phyloP scores from a whole-genome alignment of 2,113 vertebrate genomes.

The Misgurnus anguillicaudatus region DNA sequence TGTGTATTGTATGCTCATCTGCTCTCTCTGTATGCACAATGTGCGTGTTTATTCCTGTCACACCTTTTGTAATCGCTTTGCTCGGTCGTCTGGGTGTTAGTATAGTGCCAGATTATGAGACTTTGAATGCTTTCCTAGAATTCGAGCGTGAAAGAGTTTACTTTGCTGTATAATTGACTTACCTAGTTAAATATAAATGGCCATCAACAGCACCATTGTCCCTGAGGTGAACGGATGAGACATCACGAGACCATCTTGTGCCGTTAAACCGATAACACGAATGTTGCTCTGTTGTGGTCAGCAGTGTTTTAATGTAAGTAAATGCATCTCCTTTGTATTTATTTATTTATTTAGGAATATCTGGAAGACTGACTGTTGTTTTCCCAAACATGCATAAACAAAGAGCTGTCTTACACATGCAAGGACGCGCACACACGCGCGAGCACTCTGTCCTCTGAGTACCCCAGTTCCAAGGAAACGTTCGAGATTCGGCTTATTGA shows the following conservation, averaged over 20 bases:
- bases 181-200: constrained; percentile 41
- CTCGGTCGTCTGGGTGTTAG: neutral
- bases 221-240: constrained; percentile 11
- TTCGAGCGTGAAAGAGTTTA: constrained; percentile 21
- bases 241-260: neutral
- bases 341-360: neutral
- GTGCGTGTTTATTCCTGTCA: neutral
- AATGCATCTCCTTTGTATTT: neutral
- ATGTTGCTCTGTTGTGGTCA: neutral
- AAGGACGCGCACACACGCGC: neutral
- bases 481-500: constrained; percentile 30
- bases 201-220: constrained; percentile 41
- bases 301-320: neutral
- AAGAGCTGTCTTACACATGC: constrained; percentile 1
- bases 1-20: neutral
- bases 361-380: constrained; percentile 1
- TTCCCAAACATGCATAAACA: constrained; percentile 11
- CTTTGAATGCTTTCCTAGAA: constrained; percentile 49
- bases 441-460: constrained; percentile 31
- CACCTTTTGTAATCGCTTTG: neutral
- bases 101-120: neutral
- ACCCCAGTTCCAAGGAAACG: constrained; percentile 56
- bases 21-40: neutral
- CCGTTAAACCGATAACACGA: neutral
- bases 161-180: constrained; percentile 36